Evolutionary conservation across 2,113 vertebrate species (phyloP).

Genomic region (Turdus rufiventris): DNA sequence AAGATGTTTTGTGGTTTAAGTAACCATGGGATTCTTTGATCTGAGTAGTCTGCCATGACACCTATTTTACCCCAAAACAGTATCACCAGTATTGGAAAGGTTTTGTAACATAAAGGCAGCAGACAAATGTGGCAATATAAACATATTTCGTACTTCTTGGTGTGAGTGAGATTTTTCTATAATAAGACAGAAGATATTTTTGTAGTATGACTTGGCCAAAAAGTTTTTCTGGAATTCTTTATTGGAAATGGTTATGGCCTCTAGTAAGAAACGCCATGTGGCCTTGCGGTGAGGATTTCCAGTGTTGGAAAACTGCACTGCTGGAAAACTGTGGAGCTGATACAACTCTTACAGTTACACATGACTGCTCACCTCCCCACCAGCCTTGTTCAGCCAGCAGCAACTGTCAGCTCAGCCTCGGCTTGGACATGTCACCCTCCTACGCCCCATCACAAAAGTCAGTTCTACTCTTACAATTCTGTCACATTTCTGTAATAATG

Average conservation of each 20-base stretch:
- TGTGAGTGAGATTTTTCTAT: background rate
- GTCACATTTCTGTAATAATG: background rate
- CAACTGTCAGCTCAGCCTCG: background rate
- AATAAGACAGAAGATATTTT: background rate
- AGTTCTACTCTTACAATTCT: background rate
- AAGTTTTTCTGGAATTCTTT: background rate
- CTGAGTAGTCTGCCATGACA: background rate
- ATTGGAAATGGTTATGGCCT: background rate
- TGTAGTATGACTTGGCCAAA: background rate
- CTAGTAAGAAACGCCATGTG: background rate
- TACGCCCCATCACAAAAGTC: background rate
- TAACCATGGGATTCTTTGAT: background rate
- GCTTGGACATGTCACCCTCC: background rate
- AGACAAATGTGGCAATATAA: background rate
- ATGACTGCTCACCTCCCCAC: background rate
- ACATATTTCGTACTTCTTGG: background rate
- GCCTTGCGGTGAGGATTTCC: background rate
- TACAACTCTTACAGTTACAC: accelerated
- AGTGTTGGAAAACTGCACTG: accelerated
- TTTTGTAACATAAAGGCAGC: background rate
- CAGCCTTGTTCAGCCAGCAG: background rate
- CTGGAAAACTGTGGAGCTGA: background rate
- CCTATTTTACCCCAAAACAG: background rate
- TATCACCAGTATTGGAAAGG: accelerated
- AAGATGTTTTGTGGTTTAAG: background rate